Evolutionary conservation across 2,113 vertebrate species (phyloP).

Genomic region (Helogale parvula): DNA sequence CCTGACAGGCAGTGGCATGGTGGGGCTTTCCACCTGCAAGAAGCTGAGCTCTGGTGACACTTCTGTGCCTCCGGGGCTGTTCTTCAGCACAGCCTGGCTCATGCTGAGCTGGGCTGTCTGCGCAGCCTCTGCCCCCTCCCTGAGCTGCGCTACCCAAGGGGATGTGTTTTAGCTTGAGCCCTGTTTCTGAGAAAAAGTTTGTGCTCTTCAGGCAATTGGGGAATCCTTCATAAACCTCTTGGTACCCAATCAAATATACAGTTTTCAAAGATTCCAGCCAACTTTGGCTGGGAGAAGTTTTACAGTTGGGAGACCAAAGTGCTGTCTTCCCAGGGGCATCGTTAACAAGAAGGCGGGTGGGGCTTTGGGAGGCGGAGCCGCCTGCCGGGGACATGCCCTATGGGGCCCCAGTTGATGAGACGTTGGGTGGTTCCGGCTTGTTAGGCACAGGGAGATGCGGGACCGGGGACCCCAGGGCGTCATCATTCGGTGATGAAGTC

Average conservation of each 20-base stretch:
- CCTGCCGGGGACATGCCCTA: accelerated
- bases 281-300: not conserved
- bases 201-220: not conserved
- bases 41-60: accelerated
- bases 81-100: not conserved
- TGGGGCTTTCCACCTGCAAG: not conserved
- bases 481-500: not conserved
- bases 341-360: not conserved
- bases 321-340: not conserved
- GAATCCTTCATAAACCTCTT: conserved; percentile 15
- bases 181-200: conserved; percentile 28
- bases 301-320: not conserved
- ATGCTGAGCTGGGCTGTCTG: accelerated
- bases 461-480: not conserved
- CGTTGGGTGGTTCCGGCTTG: not conserved
- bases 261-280: not conserved
- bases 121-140: not conserved
- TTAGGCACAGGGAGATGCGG: not conserved
- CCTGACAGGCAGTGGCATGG: not conserved
- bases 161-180: not conserved
- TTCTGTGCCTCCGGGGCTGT: not conserved
- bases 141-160: not conserved
- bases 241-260: conserved; percentile 23
- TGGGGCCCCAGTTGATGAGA: not conserved
- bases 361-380: not conserved